phyloP scores from a whole-genome alignment of 1,140 invertebrate species.

The Pantala flavescens region DNA sequence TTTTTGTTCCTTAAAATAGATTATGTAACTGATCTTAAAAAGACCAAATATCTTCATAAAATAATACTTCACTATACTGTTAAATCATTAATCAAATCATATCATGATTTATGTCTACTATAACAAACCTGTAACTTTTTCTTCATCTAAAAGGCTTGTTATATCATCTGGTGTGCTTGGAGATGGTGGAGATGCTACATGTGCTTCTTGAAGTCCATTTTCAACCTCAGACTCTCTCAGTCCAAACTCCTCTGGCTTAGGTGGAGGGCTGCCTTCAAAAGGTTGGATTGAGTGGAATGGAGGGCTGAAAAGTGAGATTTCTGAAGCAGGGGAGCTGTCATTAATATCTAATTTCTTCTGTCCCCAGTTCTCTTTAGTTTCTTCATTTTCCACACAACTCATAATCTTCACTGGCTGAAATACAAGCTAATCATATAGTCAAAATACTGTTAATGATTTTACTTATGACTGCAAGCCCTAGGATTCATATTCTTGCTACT shows the following conservation, averaged over 20 bases:
- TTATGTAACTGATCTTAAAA: too few species aligned
- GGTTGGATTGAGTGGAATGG: not conserved
- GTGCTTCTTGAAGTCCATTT: not conserved
- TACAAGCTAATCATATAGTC: not conserved
- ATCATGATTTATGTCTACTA: too few species aligned
- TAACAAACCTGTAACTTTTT: not conserved
- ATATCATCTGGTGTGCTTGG: not conserved
- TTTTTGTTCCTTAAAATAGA: too few species aligned
- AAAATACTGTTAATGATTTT: not conserved
- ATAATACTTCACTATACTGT: too few species aligned
- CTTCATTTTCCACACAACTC: not conserved
- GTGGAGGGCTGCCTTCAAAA: not conserved
- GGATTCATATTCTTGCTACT: not conserved
- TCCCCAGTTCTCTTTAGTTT: not conserved
- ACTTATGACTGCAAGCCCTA: not conserved
- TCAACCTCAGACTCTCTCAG: not conserved
- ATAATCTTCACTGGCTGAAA: not conserved
- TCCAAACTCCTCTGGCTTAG: not conserved
- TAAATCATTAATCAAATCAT: too few species aligned
- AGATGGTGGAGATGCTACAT: not conserved
- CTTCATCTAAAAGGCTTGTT: not conserved
- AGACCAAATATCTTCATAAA: too few species aligned
- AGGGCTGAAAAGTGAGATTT: not conserved
- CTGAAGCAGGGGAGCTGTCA: not conserved
- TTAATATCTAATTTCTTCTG: not conserved